Conservation (phyloP, 1,140 invertebrate species). For the Drosophila repleta region DNA sequence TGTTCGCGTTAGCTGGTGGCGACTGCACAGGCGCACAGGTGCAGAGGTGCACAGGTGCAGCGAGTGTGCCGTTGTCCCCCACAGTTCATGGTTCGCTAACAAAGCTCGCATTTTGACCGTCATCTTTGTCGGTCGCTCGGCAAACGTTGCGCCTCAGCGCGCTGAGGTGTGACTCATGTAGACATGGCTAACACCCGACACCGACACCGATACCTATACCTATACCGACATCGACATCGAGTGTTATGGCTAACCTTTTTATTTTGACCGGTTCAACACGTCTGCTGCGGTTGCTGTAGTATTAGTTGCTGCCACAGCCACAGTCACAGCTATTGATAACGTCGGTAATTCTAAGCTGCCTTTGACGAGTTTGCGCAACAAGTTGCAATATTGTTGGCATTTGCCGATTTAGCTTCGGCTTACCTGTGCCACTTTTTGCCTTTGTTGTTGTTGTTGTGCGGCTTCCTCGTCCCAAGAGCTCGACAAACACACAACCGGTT, state of each 20-base stretch:
- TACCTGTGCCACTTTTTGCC: conserved; percentile 48
- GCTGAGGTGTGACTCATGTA: conserved; percentile 69
- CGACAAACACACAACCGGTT: conserved; percentile 56
- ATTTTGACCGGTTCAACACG: conserved; percentile 71
- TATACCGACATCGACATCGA: conserved; percentile 28
- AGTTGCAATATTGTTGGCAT: conserved; percentile 55
- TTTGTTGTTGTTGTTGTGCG: conserved; percentile 13
- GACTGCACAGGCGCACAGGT: too few relatives aligned
- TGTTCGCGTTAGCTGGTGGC: conserved; percentile 6
- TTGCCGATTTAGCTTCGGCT: conserved; percentile 23
- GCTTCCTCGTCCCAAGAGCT: conserved; percentile 60
- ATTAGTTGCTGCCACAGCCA: conserved; percentile 11
- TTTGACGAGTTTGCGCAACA: conserved; percentile 54
- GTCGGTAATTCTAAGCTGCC: conserved; percentile 50
- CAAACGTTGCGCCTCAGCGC: conserved; percentile 56
- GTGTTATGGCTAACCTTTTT: conserved; percentile 62
- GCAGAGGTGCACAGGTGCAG: neutral
- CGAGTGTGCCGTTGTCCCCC: conserved; percentile 48
- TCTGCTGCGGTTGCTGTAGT: conserved; percentile 21
- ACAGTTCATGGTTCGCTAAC: conserved; percentile 65
- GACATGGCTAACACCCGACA: conserved; percentile 66
- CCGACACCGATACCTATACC: too few relatives aligned
- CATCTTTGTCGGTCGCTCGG: conserved; percentile 52
- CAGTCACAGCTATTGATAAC: conserved; percentile 45
- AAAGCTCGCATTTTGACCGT: conserved; percentile 64